These are phyloP conservation scores for Drosophila busckii DNA, from an alignment of 1,140 invertebrate genomes.

Conservation along the genomic window DNA sequence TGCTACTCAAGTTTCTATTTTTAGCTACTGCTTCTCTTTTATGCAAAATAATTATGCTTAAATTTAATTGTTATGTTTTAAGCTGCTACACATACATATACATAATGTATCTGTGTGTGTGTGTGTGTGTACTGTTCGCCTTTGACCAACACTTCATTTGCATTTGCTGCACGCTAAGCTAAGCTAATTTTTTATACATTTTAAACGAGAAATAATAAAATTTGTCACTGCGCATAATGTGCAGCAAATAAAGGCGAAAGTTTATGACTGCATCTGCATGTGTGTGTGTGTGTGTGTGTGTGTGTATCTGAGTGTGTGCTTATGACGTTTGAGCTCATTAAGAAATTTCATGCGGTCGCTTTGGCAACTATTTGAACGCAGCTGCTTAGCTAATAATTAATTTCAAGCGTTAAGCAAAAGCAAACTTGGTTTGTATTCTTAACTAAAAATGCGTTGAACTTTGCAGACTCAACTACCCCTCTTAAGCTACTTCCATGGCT, in stretches of 20 bases:
- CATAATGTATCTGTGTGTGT: too few species aligned
- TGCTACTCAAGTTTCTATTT: constrained; percentile 17
- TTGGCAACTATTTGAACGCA: constrained; percentile 57
- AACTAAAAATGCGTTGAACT: background rate
- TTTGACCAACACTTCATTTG: constrained; percentile 20
- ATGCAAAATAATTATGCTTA: constrained; percentile 66
- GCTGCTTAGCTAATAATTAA: too few species aligned
- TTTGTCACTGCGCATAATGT: constrained; percentile 25
- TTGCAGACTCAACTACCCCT: constrained; percentile 2
- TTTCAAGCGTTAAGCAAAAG: constrained; percentile 14
- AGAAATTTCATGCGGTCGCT: constrained; percentile 61
- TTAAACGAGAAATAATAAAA: constrained; percentile 31
- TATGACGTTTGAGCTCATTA: constrained; percentile 59
- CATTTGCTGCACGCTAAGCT: constrained; percentile 19
- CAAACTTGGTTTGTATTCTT: too few species aligned
- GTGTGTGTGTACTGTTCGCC: too few species aligned
- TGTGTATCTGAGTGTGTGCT: constrained; percentile 17
- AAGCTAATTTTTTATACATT: constrained; percentile 49
- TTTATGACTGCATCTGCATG: constrained; percentile 4
- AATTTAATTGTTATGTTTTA: constrained; percentile 62
- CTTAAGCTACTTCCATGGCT: constrained; percentile 13
- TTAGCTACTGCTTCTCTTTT: background rate
- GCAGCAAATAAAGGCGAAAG: constrained; percentile 39
- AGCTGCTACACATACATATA: too few species aligned
- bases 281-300: background rate